These are phyloP conservation scores for Uropsilus gracilis DNA, from an alignment of 2,113 vertebrate genomes.

Conservation along the genomic window DNA sequence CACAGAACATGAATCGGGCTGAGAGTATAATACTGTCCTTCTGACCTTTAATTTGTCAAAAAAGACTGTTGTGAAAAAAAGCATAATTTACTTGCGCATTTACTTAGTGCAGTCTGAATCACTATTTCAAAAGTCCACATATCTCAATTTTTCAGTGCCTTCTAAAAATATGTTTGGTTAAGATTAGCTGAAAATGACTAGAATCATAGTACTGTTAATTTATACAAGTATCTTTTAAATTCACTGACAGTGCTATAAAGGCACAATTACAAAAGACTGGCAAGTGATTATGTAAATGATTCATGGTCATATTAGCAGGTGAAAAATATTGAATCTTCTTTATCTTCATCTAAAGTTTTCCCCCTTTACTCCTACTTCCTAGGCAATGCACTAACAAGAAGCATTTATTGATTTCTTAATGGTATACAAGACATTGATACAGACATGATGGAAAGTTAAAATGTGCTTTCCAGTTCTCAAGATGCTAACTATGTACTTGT, in stretches of 20 bases:
- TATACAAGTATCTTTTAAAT: neutral
- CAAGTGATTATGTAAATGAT: neutral
- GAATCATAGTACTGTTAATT: neutral
- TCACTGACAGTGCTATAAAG: neutral
- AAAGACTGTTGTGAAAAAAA: conserved; percentile 36
- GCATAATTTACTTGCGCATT: neutral
- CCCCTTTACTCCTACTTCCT: neutral
- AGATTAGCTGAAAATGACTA: neutral
- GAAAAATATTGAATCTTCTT: neutral
- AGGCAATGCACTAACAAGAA: neutral
- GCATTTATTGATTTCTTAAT: conserved; percentile 20
- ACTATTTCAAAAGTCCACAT: neutral
- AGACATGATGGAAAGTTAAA: neutral
- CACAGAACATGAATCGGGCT: conserved; percentile 82
- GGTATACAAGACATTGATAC: neutral
- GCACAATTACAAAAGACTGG: neutral
- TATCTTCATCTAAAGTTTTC: neutral
- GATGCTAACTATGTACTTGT: neutral
- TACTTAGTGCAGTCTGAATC: conserved; percentile 30
- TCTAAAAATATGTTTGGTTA: conserved; percentile 3
- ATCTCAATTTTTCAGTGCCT: neutral
- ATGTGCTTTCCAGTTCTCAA: conserved; percentile 21
- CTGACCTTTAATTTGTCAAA: conserved; percentile 79
- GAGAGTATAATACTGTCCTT: conserved; percentile 76
- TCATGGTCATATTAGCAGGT: neutral